Base-by-base conservation (phyloP, 2,797 vertebrate genomes). In the Lindbergichthys nudifrons region DNA sequence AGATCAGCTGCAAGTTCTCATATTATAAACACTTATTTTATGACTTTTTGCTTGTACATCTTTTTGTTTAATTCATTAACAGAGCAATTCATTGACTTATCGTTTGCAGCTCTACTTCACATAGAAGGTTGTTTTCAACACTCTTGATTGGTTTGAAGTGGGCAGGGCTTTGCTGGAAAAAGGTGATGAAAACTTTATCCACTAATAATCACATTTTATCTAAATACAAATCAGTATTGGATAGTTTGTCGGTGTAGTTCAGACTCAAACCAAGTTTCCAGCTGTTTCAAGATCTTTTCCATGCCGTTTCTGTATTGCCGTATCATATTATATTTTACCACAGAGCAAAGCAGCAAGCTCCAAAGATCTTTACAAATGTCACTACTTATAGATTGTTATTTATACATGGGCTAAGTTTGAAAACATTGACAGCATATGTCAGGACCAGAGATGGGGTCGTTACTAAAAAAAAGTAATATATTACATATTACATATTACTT, bases 381-480 rank as follows among this genome's bases (percentile, higher is more conserved):
- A 19, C 1, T 18, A 53, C 13, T 46, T 26, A 23, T 10, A 54
- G 21, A 2, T 59, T 70, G 19, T 4, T 36, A 46, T 32, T 21
- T 11, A 48, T 32, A 30, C 46, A 21, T 7, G 23, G 9, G 23
- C 1, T 45, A 32, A 46, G 5, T 10, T n/a, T 36, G 19, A 26
- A 26, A 1, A 21, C n/a, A n/a, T n/a, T n/a, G n/a, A 51, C 3
- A 36, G 32, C 32, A 36, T 47, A 8, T 15, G 5, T 1, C 0
- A 39, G 45, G 23, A 46, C 12, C 2, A n/a, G n/a, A n/a, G n/a
- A n/a, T n/a, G n/a, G n/a, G n/a, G n/a, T n/a, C n/a, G n/a, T n/a
- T n/a, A n/a, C n/a, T n/a, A n/a, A n/a, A n/a, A n/a, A n/a, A n/a
- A n/a, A n/a, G n/a, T n/a, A n/a, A n/a, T n/a, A n/a, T n/a, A n/a